phyloP scores from a whole-genome alignment of 2,888 invertebrate species.

The Erebia ligea region DNA sequence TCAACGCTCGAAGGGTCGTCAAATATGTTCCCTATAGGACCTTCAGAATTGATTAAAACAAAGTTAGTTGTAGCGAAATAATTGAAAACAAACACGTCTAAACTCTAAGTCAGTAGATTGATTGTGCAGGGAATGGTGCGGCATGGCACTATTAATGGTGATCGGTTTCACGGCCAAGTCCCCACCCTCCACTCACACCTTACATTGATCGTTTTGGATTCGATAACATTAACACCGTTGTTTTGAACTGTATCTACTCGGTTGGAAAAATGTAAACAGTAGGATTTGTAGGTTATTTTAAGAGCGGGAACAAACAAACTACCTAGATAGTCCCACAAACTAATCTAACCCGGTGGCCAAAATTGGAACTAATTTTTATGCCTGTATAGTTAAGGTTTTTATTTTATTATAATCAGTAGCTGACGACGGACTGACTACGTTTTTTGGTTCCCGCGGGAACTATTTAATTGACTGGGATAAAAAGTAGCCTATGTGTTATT shows the following conservation, averaged over 20 bases:
- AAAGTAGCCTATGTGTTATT: no score
- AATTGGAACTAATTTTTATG: no score
- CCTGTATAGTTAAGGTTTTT: no score
- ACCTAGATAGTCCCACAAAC: no score
- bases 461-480: no score
- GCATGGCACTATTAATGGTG: slow-evolving; percentile 51
- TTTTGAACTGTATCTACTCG: slow-evolving; percentile 1
- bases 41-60: slow-evolving; percentile 1
- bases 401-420: no score
- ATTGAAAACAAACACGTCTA: slow-evolving; percentile 24
- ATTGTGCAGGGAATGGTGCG: slow-evolving; percentile 40
- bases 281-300: background rate
- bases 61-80: slow-evolving; percentile 24
- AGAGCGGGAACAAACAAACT: background rate
- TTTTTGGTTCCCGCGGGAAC: no score
- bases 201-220: slow-evolving; percentile 4
- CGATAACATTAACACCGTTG: background rate
- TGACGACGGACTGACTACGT: no score
- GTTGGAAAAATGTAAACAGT: background rate
- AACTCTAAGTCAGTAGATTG: slow-evolving; percentile 33
- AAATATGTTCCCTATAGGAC: background rate
- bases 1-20: background rate
- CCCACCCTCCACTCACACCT: slow-evolving; percentile 7
- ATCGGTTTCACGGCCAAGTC: slow-evolving; percentile 45
- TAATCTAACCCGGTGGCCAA: no score